Evolutionary conservation across 1,140 invertebrate species (phyloP).

Genomic region (Pseudomyrmex pallidus): DNA sequence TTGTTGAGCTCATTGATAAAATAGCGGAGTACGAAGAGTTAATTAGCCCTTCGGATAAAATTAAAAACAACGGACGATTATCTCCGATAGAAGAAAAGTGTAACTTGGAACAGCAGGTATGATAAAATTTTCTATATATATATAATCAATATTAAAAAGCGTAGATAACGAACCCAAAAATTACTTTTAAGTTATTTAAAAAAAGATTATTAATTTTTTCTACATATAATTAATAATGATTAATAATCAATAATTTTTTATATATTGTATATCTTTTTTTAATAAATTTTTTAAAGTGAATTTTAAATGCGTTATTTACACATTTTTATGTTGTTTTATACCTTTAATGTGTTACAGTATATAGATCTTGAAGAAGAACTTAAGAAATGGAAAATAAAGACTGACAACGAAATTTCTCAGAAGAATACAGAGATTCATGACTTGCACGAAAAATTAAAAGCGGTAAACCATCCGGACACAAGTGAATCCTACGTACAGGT

Average conservation of each 20-base stretch:
- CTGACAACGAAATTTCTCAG: constrained; percentile 82
- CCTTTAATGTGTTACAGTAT: constrained; percentile 84
- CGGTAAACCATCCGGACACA: constrained; percentile 34
- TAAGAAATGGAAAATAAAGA: constrained; percentile 85
- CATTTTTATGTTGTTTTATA: constrained; percentile 12
- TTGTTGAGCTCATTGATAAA: constrained; percentile 90
- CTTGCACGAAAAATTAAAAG: constrained; percentile 84
- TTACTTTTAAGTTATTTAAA: no score
- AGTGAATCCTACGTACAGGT: constrained; percentile 77
- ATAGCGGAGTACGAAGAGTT: constrained; percentile 93
- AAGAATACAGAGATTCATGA: constrained; percentile 86
- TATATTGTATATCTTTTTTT: no score
- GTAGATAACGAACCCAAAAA: no score
- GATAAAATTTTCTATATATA: constrained; percentile 18
- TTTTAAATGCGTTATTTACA: no score
- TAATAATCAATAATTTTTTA: no score
- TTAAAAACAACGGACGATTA: constrained; percentile 85
- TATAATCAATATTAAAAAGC: constrained; percentile 1
- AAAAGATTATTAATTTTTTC: no score
- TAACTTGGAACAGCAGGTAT: constrained; percentile 89
- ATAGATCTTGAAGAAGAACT: constrained; percentile 90
- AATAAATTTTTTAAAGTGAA: no score
- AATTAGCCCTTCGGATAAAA: constrained; percentile 85
- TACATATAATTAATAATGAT: no score
- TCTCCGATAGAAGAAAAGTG: constrained; percentile 92